Percentiles rank a stretch among this genome's conserved stretches.
These are phyloP conservation scores for Lutjanus argentimaculatus DNA, from an alignment of 2,797 vertebrate species.

Conservation along the genomic window DNA sequence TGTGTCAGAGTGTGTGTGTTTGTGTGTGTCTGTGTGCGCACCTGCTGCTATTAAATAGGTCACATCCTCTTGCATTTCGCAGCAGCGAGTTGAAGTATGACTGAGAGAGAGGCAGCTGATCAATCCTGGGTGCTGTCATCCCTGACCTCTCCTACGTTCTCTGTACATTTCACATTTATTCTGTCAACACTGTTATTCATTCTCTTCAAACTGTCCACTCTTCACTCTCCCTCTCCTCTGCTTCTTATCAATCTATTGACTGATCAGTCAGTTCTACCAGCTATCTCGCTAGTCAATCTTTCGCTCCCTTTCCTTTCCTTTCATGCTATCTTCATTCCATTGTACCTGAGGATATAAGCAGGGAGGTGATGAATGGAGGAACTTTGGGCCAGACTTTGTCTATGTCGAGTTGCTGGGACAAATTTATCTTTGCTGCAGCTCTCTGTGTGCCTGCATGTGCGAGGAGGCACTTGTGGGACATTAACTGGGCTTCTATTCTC, in stretches of 20 bases:
- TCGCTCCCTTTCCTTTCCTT: constrained; percentile 28
- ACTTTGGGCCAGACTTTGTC: constrained; percentile 47
- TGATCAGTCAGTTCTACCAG: constrained; percentile 29
- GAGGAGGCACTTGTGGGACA: constrained; percentile 43
- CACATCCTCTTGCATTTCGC: constrained; percentile 60
- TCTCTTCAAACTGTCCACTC: constrained; percentile 15
- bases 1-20: neutral
- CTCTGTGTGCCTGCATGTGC: constrained; percentile 13
- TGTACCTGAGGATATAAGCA: constrained; percentile 23
- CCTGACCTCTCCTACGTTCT: constrained; percentile 28
- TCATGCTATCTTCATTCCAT: constrained; percentile 31
- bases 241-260: constrained; percentile 30
- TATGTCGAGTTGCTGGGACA: constrained; percentile 17
- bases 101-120: constrained; percentile 37
- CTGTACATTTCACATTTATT: constrained; percentile 33
- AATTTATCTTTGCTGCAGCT: constrained; percentile 59
- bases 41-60: constrained; percentile 79
- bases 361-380: constrained; percentile 51
- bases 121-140: constrained; percentile 37
- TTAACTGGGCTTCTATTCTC: constrained; percentile 52
- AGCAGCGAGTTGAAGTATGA: constrained; percentile 42
- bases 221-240: constrained; percentile 11
- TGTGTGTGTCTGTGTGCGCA: constrained; percentile 31
- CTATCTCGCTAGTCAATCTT: constrained; percentile 37
- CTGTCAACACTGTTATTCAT: constrained; percentile 30